Evolutionary conservation across 1,140 invertebrate genomes (phyloP), one percentile per base, ranked within the genome.

Genomic region (Drosophila gunungcola): DNA sequence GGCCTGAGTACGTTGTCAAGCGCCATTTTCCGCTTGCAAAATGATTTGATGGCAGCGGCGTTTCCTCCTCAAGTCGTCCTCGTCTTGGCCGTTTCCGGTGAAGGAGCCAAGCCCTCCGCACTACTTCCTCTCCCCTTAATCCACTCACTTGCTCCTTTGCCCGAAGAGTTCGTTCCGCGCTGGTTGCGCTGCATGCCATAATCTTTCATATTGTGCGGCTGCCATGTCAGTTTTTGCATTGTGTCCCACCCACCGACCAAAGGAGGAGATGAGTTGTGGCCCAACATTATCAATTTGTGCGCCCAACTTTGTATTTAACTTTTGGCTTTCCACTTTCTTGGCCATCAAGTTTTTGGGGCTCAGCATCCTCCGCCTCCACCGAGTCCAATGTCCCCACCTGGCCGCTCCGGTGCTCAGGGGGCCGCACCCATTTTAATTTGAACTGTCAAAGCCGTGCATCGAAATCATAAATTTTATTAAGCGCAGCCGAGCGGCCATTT

Each of bases 401-500:
- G 49, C 51, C 27, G 29, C 25, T 54, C 38, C 45, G 4, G 2
- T 16, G 27, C 60, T 11, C 57, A 21, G 21, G 45, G 54, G 72
- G 64, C 74, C 80, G 61, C 73, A 80, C 64, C 84, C 84, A 80
- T 89, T 89, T 89, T 89, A 89, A 89, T 89, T 89, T 89, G 62
- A 89, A 90, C 84, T 89, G 84, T 89, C 84, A 89, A 83, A 89
- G 85, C 69, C 80, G 85, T 90, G 77, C 84, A 73, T 84, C 69
- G 77, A 78, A 90, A 89, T 90, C 84, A 89, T 89, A 89, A 89
- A 89, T 89, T 89, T 89, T 89, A 89, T 90, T 89, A 89, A 89
- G 85, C 85, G 73, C 84, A 89, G 74, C 85, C 84, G 69, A 75
- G 80, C 85, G 81, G 67, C 84, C 85, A 89, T 89, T 89, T 80